Evolutionary conservation across 2,888 invertebrate species (phyloP).

Genomic region (Helleia helle): DNA sequence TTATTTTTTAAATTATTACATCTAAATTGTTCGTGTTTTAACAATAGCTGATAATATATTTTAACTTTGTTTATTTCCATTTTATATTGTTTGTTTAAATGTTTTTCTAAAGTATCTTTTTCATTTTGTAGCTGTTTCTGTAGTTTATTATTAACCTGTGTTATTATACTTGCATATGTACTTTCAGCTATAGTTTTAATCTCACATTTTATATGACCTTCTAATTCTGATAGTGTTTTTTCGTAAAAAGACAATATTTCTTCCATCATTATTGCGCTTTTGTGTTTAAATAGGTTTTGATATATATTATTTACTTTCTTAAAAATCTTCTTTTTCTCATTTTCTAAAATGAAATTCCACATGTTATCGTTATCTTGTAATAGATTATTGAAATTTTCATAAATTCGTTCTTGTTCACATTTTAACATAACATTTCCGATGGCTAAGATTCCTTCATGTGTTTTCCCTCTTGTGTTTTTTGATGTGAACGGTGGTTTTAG

Average conservation of each 20-base stretch:
- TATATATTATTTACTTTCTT: slow-evolving; percentile 39
- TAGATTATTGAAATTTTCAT: slow-evolving; percentile 28
- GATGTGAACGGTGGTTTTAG: slow-evolving; percentile 59
- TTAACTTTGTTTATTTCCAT: slow-evolving; percentile 43
- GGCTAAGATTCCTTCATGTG: slow-evolving; percentile 53
- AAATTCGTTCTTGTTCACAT: slow-evolving; percentile 36
- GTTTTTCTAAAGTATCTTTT: slow-evolving; percentile 32
- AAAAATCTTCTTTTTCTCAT: slow-evolving; percentile 36
- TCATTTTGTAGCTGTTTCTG: slow-evolving; percentile 39
- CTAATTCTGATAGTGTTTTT: slow-evolving; percentile 45
- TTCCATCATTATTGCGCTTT: slow-evolving; percentile 41
- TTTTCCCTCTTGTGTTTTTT: slow-evolving; percentile 52
- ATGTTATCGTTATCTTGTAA: slow-evolving; percentile 46
- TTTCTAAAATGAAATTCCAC: slow-evolving; percentile 44
- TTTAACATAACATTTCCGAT: slow-evolving; percentile 46
- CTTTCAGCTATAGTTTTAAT: slow-evolving; percentile 32
- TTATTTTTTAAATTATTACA: slow-evolving; percentile 37
- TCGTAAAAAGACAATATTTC: slow-evolving; percentile 51
- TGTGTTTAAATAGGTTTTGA: slow-evolving; percentile 35
- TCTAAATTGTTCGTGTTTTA: slow-evolving; percentile 40
- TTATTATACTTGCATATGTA: slow-evolving; percentile 38
- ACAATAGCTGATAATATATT: slow-evolving; percentile 47
- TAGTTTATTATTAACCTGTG: slow-evolving; percentile 44
- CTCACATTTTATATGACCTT: slow-evolving; percentile 42
- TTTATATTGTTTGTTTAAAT: slow-evolving; percentile 34